Evolutionary conservation across 2,113 vertebrate genomes (phyloP).

Genomic region (Cervus canadensis): DNA sequence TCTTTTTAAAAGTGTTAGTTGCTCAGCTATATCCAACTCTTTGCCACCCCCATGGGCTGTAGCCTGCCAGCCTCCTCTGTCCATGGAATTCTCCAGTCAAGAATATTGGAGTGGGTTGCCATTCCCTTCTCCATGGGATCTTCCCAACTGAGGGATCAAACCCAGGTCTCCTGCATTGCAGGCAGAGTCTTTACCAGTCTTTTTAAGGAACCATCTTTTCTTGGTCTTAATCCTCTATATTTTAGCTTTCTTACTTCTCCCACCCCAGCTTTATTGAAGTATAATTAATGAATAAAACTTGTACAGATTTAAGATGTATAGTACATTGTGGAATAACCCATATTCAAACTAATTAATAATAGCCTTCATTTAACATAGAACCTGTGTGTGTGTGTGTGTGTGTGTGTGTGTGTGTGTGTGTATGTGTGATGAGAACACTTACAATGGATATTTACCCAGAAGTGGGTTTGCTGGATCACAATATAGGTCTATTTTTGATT

Average conservation of each 20-base stretch:
- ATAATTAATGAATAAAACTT: not conserved
- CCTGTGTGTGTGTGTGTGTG: not conserved
- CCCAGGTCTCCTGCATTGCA: not conserved
- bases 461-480: not conserved
- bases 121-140: not conserved
- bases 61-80: not conserved
- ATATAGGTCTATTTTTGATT: not conserved
- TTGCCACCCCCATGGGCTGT: not conserved
- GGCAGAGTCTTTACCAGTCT: not conserved
- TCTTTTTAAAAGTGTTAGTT: not conserved
- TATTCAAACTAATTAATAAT: not conserved
- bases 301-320: not conserved
- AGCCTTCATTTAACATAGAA: not conserved
- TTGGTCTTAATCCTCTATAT: not conserved
- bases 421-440: not conserved
- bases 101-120: not conserved
- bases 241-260: not conserved
- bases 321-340: not conserved
- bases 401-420: not conserved
- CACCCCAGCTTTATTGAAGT: not conserved
- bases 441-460: not conserved
- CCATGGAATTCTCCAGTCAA: not conserved
- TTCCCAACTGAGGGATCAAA: fast-evolving
- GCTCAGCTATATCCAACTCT: not conserved
- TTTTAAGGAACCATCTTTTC: not conserved